Conservation (phyloP, 1,140 invertebrate genomes). For the Ostrea edulis region DNA sequence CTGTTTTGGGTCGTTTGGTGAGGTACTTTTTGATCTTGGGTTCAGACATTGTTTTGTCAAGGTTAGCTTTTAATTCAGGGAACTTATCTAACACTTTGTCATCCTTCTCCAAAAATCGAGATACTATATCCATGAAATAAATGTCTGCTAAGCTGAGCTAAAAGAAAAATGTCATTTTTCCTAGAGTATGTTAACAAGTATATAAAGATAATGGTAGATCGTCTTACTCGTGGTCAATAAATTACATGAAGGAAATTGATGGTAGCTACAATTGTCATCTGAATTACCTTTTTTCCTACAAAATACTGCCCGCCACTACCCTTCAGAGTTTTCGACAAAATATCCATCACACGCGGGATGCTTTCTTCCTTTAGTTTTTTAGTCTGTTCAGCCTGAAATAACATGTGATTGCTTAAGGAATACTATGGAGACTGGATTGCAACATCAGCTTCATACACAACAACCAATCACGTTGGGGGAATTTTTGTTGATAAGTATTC, state of each 20-base stretch:
- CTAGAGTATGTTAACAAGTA: background rate
- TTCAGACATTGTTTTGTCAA: constrained; percentile 1
- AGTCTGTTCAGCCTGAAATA: constrained; percentile 45
- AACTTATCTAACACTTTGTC: background rate
- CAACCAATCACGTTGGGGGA: background rate
- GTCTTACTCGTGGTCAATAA: background rate
- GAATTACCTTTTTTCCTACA: constrained; percentile 43
- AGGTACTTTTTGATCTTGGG: constrained; percentile 45
- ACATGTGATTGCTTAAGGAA: background rate
- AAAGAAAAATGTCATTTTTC: background rate
- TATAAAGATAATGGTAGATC: background rate
- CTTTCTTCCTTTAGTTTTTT: constrained; percentile 47
- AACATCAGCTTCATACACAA: background rate
- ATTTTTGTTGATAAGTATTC: background rate
- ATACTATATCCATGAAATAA: constrained; percentile 41
- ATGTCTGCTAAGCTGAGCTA: constrained; percentile 54
- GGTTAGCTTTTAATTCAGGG: constrained; percentile 27
- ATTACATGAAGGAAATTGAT: too few species aligned
- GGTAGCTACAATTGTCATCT: background rate
- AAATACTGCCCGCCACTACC: constrained; percentile 49
- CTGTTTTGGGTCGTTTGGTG: constrained; percentile 11
- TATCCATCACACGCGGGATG: constrained; percentile 41
- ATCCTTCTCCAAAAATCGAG: background rate
- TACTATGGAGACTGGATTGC: background rate
- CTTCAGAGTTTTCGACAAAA: constrained; percentile 45